Base-by-base conservation (phyloP, 2,797 vertebrate genomes). In the Myotis myotis region DNA sequence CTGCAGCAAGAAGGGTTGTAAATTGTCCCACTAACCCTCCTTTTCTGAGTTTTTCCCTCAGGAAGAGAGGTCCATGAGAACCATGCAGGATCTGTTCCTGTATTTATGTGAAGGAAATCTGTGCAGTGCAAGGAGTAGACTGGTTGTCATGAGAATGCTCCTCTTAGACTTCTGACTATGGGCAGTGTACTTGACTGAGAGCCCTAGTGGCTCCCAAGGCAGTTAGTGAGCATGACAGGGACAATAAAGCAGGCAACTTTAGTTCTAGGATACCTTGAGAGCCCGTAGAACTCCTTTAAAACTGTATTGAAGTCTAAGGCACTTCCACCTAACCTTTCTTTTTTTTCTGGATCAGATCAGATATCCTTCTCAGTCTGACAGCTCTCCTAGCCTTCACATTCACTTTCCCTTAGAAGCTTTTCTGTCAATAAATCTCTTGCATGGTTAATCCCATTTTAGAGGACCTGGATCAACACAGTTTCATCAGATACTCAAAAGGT, bases 401-500 rank as follows among this genome's bases (percentile, higher is more conserved):
- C 8, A 38, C 20, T 83, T 76, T 64, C 30, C 60, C 51, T 91
- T 68, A 84, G 0, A 55, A 60, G 28, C 3, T 16, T 94, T 79
- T 89, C 55, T 51, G 28, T 88, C 62, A 88, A 76, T 60, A 75
- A 90, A 72, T 82, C 25, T 79, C 28, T 74, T 92, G 5, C 17
- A 81, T 15, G 41, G 20, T 44, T 55, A 90, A 79, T 71, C 25
- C 10, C 13, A 70, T 44, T 74, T 85, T 74, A 78, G 30, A 88
- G 10, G 10, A 90, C 22, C 64, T 71, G 51, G 49, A 38, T 79
- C 72, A 93, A 82, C 16, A 78, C 4, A 92, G 53, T 68, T 82
- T 93, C 36, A 44, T 64, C 23, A 92, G 28, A 90, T 74, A 78
- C 23, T 92, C 82, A 93, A 87, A 84, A 91, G 5, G 4, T 83